These are phyloP conservation scores for Cladorhizidae sp. DNA, from an alignment of 37 sponge, comb jelly and placozoan species.

Conservation along the genomic window DNA sequence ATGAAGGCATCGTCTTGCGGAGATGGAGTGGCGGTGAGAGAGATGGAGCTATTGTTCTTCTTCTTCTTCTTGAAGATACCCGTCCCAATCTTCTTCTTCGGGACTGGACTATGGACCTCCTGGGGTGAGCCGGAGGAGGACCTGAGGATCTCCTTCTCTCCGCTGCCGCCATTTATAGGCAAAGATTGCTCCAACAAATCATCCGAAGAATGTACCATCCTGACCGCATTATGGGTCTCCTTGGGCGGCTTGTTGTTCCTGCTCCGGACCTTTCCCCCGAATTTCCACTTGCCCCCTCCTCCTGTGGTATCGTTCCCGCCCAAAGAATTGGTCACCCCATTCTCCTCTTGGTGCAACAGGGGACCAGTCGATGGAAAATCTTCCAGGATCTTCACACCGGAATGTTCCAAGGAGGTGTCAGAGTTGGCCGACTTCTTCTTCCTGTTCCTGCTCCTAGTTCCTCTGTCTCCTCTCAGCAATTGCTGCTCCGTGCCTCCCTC, in stretches of 20 bases:
- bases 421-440: not conserved
- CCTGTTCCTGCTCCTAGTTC: too few species aligned
- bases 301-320: not conserved
- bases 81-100: slow-evolving; percentile 2
- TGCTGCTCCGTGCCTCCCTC: not conserved
- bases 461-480: too few species aligned
- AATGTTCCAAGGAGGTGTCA: not conserved
- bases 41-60: not conserved
- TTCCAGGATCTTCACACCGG: not conserved
- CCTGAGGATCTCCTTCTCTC: not conserved
- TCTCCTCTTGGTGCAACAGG: too few species aligned
- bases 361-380: not conserved
- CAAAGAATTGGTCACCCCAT: too few species aligned
- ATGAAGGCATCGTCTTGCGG: not conserved
- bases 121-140: slow-evolving; percentile 20
- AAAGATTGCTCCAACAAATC: not conserved
- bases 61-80: not conserved
- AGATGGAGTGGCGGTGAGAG: not conserved
- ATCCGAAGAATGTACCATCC: not conserved
- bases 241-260: not conserved
- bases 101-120: not conserved
- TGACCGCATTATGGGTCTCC: not conserved
- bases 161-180: not conserved
- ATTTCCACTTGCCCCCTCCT: not conserved
- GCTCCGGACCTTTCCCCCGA: not conserved